Evolutionary conservation across 2,113 vertebrate genomes (phyloP), one percentile per base, ranked within the genome.

Genomic region (Scatophagus argus): DNA sequence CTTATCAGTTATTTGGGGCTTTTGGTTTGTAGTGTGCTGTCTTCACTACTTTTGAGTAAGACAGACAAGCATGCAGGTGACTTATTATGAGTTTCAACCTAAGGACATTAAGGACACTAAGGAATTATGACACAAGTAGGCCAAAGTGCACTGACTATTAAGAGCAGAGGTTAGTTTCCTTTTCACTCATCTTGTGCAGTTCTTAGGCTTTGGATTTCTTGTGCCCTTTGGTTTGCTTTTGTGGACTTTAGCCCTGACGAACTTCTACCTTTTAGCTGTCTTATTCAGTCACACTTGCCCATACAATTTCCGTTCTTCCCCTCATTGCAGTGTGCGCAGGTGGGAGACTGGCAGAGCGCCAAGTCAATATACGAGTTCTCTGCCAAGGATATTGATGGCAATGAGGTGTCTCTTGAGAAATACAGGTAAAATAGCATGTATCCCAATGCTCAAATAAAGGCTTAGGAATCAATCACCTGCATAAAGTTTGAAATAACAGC

Each of bases 351-450:
- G 97, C 92, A 94, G 21, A 92, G 85, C 11, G 96, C 96, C 58
- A 96, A 85, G 46, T 92, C 95, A 8, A 97, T 99, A 70, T 97
- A 98, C 0, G 96, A 97, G 3, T 99, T 99, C 77, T 93, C 92
- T 0, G 97, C 97, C 41, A 94, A 74, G 8, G 97, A 99, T 79
- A 99, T 99, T 0, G 97, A 98, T 6, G 98, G 97, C 29, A 91
- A 89, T 38, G 93, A 95, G 5, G 95, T 97, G 5, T 94, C 95
- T 61, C 88, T 99, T 61, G 96, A 98, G 52, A 96, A 96, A 71
- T 99, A 98, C 94, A 96, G 91, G 97, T 97, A 83, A 76, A 87
- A 6, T n/a, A 38, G 6, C 19, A 21, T 25, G 23, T 10, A 11
- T 51, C 4, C 8, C 4, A 3, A 3, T 46, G 11, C 9, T 34